Evolutionary conservation across 2,113 vertebrate species (phyloP).

Genomic region (Semicossyphus pulcher): DNA sequence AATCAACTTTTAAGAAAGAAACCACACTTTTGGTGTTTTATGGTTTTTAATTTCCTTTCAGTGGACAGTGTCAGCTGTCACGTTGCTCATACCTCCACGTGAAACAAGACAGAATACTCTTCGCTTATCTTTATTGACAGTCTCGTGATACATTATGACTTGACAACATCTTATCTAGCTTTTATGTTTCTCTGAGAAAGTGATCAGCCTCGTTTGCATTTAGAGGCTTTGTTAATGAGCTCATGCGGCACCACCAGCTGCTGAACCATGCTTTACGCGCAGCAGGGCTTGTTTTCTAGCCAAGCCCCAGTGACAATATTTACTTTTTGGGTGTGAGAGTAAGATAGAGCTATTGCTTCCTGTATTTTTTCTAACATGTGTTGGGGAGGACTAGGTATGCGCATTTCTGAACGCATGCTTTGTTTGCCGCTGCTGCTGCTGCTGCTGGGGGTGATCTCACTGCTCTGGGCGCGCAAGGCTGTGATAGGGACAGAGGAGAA

Average conservation of each 20-base stretch:
- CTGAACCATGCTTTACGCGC: conserved; percentile 7
- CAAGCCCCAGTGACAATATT: conserved; percentile 35
- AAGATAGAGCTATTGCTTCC: neutral
- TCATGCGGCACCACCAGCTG: conserved; percentile 50
- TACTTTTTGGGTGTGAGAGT: neutral
- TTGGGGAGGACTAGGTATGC: neutral
- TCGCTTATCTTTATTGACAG: neutral
- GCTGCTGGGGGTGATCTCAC: conserved; percentile 71
- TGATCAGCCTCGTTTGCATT: conserved; percentile 21
- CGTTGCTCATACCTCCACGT: neutral
- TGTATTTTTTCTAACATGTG: conserved; percentile 9
- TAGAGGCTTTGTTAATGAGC: conserved; percentile 41
- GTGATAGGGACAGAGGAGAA: conserved; percentile 46
- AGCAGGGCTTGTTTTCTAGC: conserved; percentile 34
- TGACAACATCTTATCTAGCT: neutral
- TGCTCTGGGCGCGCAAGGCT: conserved; percentile 33
- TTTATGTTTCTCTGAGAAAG: conserved; percentile 45
- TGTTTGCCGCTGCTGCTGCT: conserved; percentile 52
- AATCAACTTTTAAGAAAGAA: too few relatives aligned
- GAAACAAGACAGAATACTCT: neutral
- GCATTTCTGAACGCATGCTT: conserved; percentile 55
- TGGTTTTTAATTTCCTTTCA: conserved; percentile 5
- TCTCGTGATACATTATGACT: neutral
- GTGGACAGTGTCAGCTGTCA: conserved; percentile 12
- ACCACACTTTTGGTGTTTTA: too few relatives aligned